Evolutionary conservation across 2,888 invertebrate genomes (phyloP).

Genomic region (Zhuqinia jingwanae): DNA sequence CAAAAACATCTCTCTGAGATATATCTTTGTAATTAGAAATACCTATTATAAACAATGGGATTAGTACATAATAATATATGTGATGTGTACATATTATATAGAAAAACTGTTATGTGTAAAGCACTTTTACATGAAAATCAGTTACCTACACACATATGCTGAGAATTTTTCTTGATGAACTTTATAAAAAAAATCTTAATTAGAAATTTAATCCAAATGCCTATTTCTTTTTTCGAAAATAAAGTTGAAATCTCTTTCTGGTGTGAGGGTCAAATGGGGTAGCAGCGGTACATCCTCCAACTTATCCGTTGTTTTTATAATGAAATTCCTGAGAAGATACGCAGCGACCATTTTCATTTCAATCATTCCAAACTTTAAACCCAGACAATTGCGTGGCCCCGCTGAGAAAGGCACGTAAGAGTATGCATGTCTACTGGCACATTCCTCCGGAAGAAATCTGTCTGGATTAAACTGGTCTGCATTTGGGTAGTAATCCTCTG

Average conservation of each 20-base stretch:
- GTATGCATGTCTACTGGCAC: background rate
- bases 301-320: conserved; percentile 11
- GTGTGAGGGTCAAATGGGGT: conserved; percentile 10
- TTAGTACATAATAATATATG: too few relatives aligned
- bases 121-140: too few relatives aligned
- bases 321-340: conserved; percentile 19
- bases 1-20: too few relatives aligned
- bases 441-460: conserved; percentile 35
- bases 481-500: conserved; percentile 3
- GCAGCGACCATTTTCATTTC: conserved; percentile 47
- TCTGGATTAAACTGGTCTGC: conserved; percentile 17
- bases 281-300: conserved; percentile 20
- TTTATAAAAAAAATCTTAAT: background rate
- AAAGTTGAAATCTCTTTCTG: conserved; percentile 36
- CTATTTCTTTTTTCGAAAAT: background rate
- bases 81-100: too few relatives aligned
- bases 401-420: conserved; percentile 24
- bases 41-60: too few relatives aligned
- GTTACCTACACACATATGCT: too few relatives aligned
- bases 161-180: too few relatives aligned
- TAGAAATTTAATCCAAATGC: too few relatives aligned
- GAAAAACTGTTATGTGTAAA: too few relatives aligned
- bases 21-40: too few relatives aligned
- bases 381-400: conserved; percentile 9
- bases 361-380: conserved; percentile 38